Conservation (phyloP, 2,888 invertebrate genomes). For the Toxonevra muliebris region DNA sequence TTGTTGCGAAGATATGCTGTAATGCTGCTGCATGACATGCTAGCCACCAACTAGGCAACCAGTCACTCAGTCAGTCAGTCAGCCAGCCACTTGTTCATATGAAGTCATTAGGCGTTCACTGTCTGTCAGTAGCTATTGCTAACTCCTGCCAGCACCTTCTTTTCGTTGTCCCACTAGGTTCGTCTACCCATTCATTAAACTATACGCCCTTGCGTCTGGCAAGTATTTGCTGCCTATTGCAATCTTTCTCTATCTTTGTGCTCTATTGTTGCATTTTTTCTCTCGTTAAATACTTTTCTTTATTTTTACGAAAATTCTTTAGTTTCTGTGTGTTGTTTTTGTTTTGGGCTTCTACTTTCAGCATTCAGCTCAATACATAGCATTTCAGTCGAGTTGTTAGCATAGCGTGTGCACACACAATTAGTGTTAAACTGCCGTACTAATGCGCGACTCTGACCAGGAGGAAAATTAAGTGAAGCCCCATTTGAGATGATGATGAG, state of each 20-base stretch:
- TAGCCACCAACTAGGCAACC: too few species aligned
- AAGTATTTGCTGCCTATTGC: too few species aligned
- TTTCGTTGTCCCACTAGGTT: too few species aligned
- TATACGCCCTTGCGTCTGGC: too few species aligned
- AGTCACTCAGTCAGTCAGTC: too few species aligned
- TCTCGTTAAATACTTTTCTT: neutral
- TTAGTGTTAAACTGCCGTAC: constrained; percentile 9
- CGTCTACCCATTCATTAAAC: too few species aligned
- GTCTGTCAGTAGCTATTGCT: too few species aligned
- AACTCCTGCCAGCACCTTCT: too few species aligned
- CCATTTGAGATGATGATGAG: neutral
- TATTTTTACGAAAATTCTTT: neutral
- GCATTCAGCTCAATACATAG: neutral
- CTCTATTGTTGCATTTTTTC: neutral
- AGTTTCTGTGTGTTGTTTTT: neutral
- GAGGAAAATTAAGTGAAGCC: constrained; percentile 10
- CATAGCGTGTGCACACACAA: constrained; percentile 10
- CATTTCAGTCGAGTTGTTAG: neutral
- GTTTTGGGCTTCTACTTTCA: too few species aligned
- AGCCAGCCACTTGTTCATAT: too few species aligned
- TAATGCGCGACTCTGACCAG: neutral
- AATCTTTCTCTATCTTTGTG: neutral
- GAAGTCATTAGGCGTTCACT: too few species aligned
- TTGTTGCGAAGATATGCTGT: neutral
- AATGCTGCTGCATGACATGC: too few species aligned